phyloP scores from a whole-genome alignment of 2,797 vertebrate genomes.

The Sphenodon punctatus region DNA sequence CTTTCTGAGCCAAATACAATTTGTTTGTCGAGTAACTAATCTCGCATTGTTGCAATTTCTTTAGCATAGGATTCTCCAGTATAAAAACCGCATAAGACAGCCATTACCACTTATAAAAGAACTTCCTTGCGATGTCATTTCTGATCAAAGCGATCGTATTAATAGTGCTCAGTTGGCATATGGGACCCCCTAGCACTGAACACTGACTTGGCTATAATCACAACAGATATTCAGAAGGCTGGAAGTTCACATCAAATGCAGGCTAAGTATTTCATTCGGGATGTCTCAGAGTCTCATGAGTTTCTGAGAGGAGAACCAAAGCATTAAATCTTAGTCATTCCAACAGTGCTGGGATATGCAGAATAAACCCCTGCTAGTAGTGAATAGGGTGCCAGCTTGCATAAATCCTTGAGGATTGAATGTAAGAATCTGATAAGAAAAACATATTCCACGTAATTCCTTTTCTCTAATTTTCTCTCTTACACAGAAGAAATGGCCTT shows the following conservation, averaged over 20 bases:
- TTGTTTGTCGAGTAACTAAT: not conserved
- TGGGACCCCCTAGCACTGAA: not conserved
- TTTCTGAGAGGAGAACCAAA: not conserved
- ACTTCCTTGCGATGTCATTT: not conserved
- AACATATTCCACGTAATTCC: not conserved
- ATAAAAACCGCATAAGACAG: not conserved
- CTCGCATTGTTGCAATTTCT: not conserved
- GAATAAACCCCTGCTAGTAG: not conserved
- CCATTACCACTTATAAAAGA: not conserved
- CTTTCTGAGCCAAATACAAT: not conserved
- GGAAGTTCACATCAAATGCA: not conserved
- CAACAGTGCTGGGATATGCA: accelerated
- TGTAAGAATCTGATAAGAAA: not conserved
- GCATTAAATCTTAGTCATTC: not conserved
- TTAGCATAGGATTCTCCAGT: not conserved
- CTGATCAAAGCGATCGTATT: not conserved
- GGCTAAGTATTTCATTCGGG: not conserved
- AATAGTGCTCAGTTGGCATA: not conserved
- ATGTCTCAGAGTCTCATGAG: not conserved
- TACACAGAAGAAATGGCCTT: not conserved
- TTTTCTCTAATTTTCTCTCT: not conserved
- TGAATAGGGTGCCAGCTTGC: not conserved
- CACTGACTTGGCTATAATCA: not conserved
- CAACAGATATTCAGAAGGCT: not conserved
- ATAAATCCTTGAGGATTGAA: not conserved